phyloP scores from a whole-genome alignment of 2,888 invertebrate genomes.

The Patella depressa region DNA sequence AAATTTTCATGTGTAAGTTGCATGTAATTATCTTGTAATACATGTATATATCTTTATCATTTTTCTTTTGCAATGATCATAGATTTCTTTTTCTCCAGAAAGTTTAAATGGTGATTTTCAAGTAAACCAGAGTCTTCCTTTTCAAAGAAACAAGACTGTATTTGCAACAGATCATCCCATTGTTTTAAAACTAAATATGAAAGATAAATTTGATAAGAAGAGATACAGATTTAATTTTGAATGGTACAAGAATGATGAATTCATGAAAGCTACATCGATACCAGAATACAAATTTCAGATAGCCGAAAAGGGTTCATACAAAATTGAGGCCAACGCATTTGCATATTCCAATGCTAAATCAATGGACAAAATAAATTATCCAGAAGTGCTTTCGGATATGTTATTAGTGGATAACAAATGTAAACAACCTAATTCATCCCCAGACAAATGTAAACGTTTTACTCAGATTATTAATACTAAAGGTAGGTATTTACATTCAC shows the following conservation, averaged over 20 bases:
- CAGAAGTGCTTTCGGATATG: too few species aligned
- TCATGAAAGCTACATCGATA: background rate
- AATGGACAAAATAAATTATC: background rate
- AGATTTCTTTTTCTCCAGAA: slow-evolving; percentile 30
- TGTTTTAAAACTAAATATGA: slow-evolving; percentile 32
- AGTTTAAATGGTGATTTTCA: slow-evolving; percentile 37
- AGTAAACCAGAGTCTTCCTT: slow-evolving; percentile 31
- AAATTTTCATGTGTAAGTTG: background rate
- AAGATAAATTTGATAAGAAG: slow-evolving; percentile 35
- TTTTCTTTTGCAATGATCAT: background rate
- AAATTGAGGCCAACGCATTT: background rate
- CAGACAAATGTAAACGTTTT: slow-evolving; percentile 23
- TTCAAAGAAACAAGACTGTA: slow-evolving; percentile 29
- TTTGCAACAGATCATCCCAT: slow-evolving; percentile 38
- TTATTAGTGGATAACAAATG: too few species aligned
- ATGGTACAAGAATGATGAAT: slow-evolving; percentile 28
- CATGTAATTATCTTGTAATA: background rate
- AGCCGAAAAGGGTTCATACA: slow-evolving; percentile 4
- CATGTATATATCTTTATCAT: background rate
- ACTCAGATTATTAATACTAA: slow-evolving; percentile 23
- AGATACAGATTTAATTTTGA: slow-evolving; percentile 16
- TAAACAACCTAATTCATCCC: background rate
- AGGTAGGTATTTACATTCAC: slow-evolving; percentile 20
- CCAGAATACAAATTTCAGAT: slow-evolving; percentile 9
- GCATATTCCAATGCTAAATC: background rate